Conservation (phyloP, 2,888 invertebrate species). For the Drosophila rubida region DNA sequence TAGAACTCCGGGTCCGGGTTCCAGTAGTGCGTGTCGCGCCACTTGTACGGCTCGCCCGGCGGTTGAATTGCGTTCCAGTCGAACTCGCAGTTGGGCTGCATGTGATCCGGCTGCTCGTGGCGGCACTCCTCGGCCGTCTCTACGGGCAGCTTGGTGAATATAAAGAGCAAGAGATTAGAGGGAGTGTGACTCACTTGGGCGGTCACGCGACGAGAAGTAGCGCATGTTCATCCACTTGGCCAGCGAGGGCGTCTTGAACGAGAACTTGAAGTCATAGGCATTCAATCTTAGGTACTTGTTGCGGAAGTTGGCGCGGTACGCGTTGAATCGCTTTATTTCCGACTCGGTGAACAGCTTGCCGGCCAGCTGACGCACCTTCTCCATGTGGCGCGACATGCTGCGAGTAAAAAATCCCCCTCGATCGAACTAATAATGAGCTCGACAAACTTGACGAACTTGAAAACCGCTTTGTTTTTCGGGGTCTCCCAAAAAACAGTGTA, state of each 20-base stretch:
- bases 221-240: slow-evolving; percentile 41
- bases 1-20: slow-evolving; percentile 88
- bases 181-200: slow-evolving; percentile 28
- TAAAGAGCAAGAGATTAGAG: not conserved
- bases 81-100: slow-evolving; percentile 18
- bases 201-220: slow-evolving; percentile 33
- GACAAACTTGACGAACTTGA: too few species aligned
- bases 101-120: not conserved
- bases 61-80: slow-evolving; percentile 26
- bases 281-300: slow-evolving; percentile 40
- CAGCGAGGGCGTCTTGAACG: slow-evolving; percentile 31
- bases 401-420: not conserved
- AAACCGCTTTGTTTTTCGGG: too few species aligned
- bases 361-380: slow-evolving; percentile 55
- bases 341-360: slow-evolving; percentile 59
- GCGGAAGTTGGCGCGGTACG: slow-evolving; percentile 29
- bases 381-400: slow-evolving; percentile 36
- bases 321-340: slow-evolving; percentile 57
- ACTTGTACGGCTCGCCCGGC: slow-evolving; percentile 38
- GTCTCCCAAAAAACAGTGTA: not conserved
- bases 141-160: not conserved
- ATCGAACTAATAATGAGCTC: too few species aligned
- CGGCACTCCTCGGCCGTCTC: slow-evolving; percentile 23
- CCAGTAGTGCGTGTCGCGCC: slow-evolving; percentile 84
- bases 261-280: slow-evolving; percentile 30